Base-by-base conservation (phyloP, 2,797 vertebrate species). In the Anniella stebbinsi region DNA sequence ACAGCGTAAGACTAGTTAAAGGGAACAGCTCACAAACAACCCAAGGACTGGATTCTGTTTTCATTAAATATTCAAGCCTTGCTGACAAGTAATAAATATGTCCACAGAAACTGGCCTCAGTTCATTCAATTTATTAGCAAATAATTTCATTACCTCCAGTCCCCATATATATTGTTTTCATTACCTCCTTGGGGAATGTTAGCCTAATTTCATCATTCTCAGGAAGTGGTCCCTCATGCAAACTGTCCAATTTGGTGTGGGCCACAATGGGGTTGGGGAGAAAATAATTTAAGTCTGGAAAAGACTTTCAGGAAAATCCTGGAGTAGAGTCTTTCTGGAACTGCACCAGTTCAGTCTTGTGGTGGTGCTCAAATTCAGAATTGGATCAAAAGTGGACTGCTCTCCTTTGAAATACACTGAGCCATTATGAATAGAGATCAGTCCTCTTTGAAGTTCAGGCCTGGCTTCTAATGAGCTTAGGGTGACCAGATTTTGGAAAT, bases 1-100 rank as follows among this genome's bases (percentile, higher is more conserved):
- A 2, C 28, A 0, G n/a, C 0, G 0, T 0, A 83, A 54, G 88
- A 73, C 76, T 25, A 2, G 28, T 69, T 77, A 90, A 90, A 2
- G 76, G 38, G 88, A 70, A 30, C 87, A 70, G 87, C 92, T 83
- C 83, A 86, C 38, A 9, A 36, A 75, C 83, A 92, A 18, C 45
- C 41, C 0, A 0, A 57, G 36, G 91, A 63, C 38, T 80, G 80
- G 87, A 91, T 89, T 2, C 0, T 0, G 28, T 76, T 88, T n/a
- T 54, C 89, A 93, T 92, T 18, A 93, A 94, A 90, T 84, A 92
- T 89, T 92, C 92, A 86, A 86, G 13, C 4, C 2, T 80, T 73
- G 78, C 88, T 72, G 90, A 82, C 89, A 92, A 94, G 41, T 89
- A 92, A 93, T 75, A 78, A 93, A 89, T 38, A 66, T 63, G 67